These are phyloP conservation scores for Condylura cristata DNA, from an alignment of 2,113 vertebrate species.

Conservation along the genomic window DNA sequence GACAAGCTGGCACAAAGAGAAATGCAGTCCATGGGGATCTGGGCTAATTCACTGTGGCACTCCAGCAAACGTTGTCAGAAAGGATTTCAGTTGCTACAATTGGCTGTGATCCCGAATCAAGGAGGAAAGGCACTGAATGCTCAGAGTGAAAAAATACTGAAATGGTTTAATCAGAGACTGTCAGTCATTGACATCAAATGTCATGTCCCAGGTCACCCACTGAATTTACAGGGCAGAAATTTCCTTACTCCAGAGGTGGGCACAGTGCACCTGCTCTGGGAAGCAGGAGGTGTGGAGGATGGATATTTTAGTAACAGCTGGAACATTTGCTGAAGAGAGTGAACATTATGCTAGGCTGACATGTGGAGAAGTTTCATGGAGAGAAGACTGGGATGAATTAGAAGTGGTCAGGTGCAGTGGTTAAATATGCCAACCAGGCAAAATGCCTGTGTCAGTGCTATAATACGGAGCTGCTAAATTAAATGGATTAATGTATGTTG, in stretches of 20 bases:
- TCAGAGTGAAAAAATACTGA: conserved; percentile 58
- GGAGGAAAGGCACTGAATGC: conserved; percentile 60
- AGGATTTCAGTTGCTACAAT: conserved; percentile 64
- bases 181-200: conserved; percentile 58
- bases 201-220: conserved; percentile 36
- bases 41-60: conserved; percentile 74
- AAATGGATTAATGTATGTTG: not conserved
- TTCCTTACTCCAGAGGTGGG: conserved; percentile 46
- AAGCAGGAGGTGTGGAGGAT: not conserved
- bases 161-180: conserved; percentile 54
- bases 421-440: not conserved
- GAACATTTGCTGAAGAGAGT: conserved; percentile 40
- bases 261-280: conserved; percentile 40
- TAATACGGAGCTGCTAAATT: not conserved
- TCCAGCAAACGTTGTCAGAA: conserved; percentile 71
- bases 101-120: conserved; percentile 73
- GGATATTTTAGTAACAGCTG: conserved; percentile 61
- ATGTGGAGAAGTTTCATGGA: conserved; percentile 6
- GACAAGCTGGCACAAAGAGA: conserved; percentile 75
- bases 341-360: conserved; percentile 21
- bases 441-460: not conserved
- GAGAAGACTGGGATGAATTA: conserved; percentile 26
- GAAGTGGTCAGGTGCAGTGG: not conserved
- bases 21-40: conserved; percentile 71
- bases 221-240: conserved; percentile 46